Conservation (phyloP, 53 echinoderm and acorn worm genomes). For the Stichopus horrens region DNA sequence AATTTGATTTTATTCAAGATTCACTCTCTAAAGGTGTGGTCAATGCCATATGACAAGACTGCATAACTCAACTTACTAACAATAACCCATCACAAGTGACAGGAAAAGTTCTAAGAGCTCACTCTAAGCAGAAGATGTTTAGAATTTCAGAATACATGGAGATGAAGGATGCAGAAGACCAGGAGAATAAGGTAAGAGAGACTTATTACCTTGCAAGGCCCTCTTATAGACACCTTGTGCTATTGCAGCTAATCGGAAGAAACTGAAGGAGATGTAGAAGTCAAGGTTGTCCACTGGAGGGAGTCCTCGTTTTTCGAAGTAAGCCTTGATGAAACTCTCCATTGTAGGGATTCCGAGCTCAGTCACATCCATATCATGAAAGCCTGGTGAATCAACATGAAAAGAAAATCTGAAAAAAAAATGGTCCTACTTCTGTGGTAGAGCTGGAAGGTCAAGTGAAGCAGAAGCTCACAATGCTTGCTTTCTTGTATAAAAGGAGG, state of each 20-base stretch:
- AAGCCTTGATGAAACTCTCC: constrained; percentile 66
- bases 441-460: no score
- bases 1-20: no score
- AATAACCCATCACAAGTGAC: no score
- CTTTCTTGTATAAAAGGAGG: background rate
- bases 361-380: constrained; percentile 62
- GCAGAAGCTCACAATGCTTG: background rate
- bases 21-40: no score
- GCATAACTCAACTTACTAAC: no score
- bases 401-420: background rate
- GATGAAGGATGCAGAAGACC: background rate
- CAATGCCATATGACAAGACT: no score
- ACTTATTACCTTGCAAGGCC: constrained; percentile 69
- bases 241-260: constrained; percentile 93
- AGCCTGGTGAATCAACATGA: constrained; percentile 49
- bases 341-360: constrained; percentile 78
- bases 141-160: no score
- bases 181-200: background rate
- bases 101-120: no score
- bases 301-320: constrained; percentile 73
- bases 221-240: constrained; percentile 93
- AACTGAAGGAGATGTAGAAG: constrained; percentile 93
- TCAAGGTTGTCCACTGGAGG: constrained; percentile 71
- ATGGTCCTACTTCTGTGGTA: no score
- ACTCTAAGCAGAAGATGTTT: no score